Evolutionary conservation across 2,113 vertebrate species (phyloP).

Genomic region (Peromyscus polionotus): DNA sequence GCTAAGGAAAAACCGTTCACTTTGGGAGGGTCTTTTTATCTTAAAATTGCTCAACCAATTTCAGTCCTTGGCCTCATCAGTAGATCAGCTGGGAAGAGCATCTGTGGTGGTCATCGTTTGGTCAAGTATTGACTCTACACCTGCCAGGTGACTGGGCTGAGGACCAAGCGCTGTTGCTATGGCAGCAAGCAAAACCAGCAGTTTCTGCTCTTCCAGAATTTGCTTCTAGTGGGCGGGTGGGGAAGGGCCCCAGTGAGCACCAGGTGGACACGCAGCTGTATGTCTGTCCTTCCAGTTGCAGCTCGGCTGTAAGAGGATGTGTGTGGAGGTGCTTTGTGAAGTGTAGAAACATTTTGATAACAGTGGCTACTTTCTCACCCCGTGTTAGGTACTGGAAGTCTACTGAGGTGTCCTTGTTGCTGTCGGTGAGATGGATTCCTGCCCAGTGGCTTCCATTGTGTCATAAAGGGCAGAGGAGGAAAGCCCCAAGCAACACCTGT

Average conservation of each 20-base stretch:
- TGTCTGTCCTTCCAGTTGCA: background rate
- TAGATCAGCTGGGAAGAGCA: background rate
- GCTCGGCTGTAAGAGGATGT: background rate
- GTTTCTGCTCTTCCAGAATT: background rate
- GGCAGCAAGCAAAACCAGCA: background rate
- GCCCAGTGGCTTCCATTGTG: background rate
- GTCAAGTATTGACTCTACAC: background rate
- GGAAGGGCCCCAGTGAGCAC: background rate
- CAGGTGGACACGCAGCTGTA: rapidly evolving
- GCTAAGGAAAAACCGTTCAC: background rate
- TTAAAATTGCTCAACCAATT: background rate
- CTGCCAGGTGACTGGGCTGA: background rate
- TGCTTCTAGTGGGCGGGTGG: background rate
- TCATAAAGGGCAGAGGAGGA: background rate
- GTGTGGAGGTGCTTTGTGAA: background rate
- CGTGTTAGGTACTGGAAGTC: background rate
- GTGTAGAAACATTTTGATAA: background rate
- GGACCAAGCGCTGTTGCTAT: background rate
- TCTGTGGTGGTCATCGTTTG: background rate
- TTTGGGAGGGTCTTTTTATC: background rate
- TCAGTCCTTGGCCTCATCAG: background rate
- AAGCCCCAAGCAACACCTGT: background rate
- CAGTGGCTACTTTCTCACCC: background rate
- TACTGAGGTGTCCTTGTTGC: background rate
- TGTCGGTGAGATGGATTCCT: background rate